Conservation (phyloP, 2,797 vertebrate species). For the Schizopygopsis malacanthus region DNA sequence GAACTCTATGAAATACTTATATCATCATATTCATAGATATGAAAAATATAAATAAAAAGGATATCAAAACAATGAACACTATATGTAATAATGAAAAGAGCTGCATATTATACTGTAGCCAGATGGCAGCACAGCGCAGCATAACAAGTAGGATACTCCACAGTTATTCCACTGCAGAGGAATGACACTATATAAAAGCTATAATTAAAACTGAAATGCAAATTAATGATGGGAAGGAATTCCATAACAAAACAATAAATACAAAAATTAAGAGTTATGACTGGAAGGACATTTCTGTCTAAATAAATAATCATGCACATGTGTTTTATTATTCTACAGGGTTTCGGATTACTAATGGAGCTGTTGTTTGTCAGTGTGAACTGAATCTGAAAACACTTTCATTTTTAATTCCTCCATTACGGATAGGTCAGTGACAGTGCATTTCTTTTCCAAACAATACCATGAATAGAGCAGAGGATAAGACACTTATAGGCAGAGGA, state of each 20-base stretch:
- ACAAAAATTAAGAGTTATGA: neutral
- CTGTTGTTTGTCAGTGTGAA: neutral
- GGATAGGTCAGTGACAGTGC: neutral
- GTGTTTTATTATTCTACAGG: neutral
- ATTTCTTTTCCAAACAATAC: neutral
- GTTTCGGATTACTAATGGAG: neutral
- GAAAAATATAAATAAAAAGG: neutral
- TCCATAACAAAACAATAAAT: neutral
- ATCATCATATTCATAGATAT: neutral
- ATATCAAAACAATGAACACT: neutral
- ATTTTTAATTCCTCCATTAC: neutral
- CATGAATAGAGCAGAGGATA: neutral
- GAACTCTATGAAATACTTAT: neutral
- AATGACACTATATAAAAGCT: neutral
- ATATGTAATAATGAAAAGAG: neutral
- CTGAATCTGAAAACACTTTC: neutral
- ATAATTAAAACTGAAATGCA: neutral
- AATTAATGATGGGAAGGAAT: neutral
- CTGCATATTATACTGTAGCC: neutral
- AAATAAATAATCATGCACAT: neutral
- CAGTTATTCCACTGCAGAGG: neutral
- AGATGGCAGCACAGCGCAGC: neutral
- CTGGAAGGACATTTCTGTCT: neutral
- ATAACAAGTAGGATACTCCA: neutral
- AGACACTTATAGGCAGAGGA: neutral